A percentile compares a stretch with the other conserved stretches of the same genome.
Conservation (phyloP, 2,113 vertebrate species). For the Cricetomys ansorgei region DNA sequence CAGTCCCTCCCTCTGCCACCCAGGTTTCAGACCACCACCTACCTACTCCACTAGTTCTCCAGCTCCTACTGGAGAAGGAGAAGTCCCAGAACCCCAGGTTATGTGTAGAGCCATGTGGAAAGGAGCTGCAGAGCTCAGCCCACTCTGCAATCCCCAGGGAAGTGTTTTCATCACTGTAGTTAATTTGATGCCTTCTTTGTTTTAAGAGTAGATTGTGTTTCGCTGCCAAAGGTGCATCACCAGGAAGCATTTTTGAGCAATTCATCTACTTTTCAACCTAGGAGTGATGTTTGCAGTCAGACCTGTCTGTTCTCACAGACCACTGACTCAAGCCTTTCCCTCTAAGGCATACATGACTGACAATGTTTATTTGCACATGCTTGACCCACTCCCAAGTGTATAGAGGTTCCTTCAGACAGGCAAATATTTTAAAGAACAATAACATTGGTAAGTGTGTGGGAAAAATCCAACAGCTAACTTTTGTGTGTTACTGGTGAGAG, state of each 20-base stretch:
- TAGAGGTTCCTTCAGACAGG: not conserved
- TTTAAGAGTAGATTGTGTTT: conserved; percentile 36
- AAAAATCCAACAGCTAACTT: not conserved
- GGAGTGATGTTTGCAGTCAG: not conserved
- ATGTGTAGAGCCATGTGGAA: not conserved
- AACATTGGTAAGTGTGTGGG: not conserved
- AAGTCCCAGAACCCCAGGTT: not conserved
- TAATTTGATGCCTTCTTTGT: conserved; percentile 13
- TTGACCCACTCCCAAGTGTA: not conserved
- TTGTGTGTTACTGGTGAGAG: not conserved
- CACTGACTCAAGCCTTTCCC: not conserved
- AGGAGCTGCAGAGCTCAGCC: not conserved
- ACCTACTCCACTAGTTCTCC: not conserved
- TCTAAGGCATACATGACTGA: not conserved
- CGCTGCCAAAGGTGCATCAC: not conserved
- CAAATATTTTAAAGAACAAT: not conserved
- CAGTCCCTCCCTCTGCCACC: not conserved
- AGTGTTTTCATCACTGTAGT: not conserved
- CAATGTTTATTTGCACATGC: not conserved
- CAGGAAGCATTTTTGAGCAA: not conserved
- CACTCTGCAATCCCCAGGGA: not conserved
- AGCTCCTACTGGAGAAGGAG: not conserved
- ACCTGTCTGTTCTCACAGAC: not conserved
- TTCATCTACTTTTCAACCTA: conserved; percentile 4
- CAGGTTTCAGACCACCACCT: not conserved